These are phyloP conservation scores for Chalcosyrphus nemorum DNA, from an alignment of 2,888 invertebrate genomes.

Conservation along the genomic window DNA sequence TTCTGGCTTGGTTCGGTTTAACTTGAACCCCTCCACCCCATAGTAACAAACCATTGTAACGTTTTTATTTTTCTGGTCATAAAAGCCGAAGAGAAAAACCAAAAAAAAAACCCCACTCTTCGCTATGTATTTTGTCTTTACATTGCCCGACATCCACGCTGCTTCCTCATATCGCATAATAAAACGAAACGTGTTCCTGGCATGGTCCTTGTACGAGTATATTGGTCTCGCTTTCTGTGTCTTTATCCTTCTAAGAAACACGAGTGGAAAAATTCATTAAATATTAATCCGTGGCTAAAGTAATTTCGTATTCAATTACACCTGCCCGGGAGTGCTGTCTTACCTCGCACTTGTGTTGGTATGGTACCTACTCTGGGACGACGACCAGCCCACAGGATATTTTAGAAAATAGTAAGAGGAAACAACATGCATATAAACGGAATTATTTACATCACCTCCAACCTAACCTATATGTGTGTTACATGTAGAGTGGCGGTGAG, in stretches of 20 bases:
- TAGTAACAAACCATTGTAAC: slow-evolving; percentile 7
- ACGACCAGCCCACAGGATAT: slow-evolving; percentile 43
- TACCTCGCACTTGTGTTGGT: slow-evolving; percentile 12
- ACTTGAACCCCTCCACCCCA: not conserved
- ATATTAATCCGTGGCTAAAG: slow-evolving; percentile 75
- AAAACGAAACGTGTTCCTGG: slow-evolving; percentile 61
- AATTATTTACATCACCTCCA: slow-evolving; percentile 72
- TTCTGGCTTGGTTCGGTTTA: not conserved
- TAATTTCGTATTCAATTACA: slow-evolving; percentile 76
- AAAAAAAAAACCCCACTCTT: not conserved
- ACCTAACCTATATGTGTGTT: slow-evolving; percentile 48
- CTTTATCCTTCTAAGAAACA: slow-evolving; percentile 66
- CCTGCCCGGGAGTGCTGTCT: slow-evolving; percentile 69
- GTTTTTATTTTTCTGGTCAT: slow-evolving; percentile 52
- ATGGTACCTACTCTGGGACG: slow-evolving; percentile 11
- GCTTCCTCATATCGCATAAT: slow-evolving; percentile 51
- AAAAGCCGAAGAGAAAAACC: slow-evolving; percentile 36
- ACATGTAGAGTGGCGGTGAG: slow-evolving; percentile 39
- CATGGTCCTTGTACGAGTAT: slow-evolving; percentile 26
- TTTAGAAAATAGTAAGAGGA: slow-evolving; percentile 47
- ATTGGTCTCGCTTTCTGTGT: slow-evolving; percentile 37
- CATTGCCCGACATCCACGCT: slow-evolving; percentile 20
- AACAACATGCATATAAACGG: slow-evolving; percentile 71
- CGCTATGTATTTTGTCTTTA: slow-evolving; percentile 31
- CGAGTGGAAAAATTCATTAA: slow-evolving; percentile 74